Percentiles rank a stretch among this genome's conserved stretches.
These are phyloP conservation scores for Sepiola atlantica DNA, from an alignment of 2,888 invertebrate species.

Conservation along the genomic window DNA sequence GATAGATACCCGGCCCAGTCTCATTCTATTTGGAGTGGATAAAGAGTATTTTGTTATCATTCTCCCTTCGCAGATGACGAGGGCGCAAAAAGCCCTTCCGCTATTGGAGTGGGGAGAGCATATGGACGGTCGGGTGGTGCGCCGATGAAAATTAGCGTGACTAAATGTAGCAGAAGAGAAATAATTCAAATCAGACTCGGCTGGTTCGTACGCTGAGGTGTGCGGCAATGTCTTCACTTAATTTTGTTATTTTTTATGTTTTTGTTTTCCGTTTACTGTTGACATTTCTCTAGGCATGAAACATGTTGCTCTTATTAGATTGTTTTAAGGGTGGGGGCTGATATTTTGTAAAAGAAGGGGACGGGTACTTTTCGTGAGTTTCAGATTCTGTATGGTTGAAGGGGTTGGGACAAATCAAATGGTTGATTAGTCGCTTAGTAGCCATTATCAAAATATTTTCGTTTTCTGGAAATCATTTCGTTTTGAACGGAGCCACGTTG, in stretches of 20 bases:
- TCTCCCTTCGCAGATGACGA: background rate
- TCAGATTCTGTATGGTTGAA: background rate
- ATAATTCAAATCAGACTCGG: background rate
- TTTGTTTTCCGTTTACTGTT: background rate
- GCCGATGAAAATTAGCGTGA: background rate
- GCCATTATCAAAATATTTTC: background rate
- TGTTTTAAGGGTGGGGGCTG: background rate
- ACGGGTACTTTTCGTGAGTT: background rate
- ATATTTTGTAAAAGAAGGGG: background rate
- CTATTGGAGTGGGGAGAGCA: background rate
- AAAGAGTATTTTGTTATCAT: background rate
- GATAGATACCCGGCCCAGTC: no score
- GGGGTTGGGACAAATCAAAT: background rate
- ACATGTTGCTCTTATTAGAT: background rate
- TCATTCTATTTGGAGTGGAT: no score
- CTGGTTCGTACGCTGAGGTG: background rate
- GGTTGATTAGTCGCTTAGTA: constrained; percentile 2
- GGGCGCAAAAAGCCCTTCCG: background rate
- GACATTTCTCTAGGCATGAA: background rate
- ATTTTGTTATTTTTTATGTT: background rate
- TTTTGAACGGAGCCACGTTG: background rate
- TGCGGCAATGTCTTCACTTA: background rate
- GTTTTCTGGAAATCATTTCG: background rate
- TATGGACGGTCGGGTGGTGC: background rate
- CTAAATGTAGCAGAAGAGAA: background rate